Evolutionary conservation across 1,140 invertebrate genomes (phyloP), one percentile per base, ranked within the genome.

Genomic region (Drosophila prosaltans): DNA sequence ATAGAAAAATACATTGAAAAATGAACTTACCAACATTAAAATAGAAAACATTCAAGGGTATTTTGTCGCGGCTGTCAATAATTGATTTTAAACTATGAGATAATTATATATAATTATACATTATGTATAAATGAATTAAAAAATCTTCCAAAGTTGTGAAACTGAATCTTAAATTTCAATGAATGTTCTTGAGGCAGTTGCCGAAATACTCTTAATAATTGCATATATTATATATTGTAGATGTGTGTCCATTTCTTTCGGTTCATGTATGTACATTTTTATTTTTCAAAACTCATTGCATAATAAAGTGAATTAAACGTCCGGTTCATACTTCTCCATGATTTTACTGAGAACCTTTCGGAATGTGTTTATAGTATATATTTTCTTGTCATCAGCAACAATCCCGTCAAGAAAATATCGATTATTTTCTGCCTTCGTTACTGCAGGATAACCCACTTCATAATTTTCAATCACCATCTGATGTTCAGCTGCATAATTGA

Each of bases 221-320:
- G 69, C 69, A 69, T 57, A 69, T 51, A 77, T 81, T 88, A 71
- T 72, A 84, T 88, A 83, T 82, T 73, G 67, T 83, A 83, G 80
- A 72, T 81, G 63, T 76, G 81, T 78, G 32, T 79, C 45, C 21
- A 51, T 26, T 26, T 80, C 39, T 73, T 82, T 89, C 71, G 75
- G 72, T 89, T 78, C 65, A 81, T 88, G 69, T 51, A 83, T 66
- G 79, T 78, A 80, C 61, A 88, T 80, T 89, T 79, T 67, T 74
- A 74, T 75, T 72, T 82, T 74, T 80, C 69, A 85, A 57, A 78
- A 89, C 57, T 81, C 69, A 74, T 68, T 67, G 43, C 64, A 81
- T 81, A 89, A 59, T 88, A 88, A 89, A 89, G 74, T 72, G 59
- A 81, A 84, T 78, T 89, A 70, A 81, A 84, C 5, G 3, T 32